Base-by-base conservation (phyloP, 2,113 vertebrate genomes). In the Entomyzon cyanotis region DNA sequence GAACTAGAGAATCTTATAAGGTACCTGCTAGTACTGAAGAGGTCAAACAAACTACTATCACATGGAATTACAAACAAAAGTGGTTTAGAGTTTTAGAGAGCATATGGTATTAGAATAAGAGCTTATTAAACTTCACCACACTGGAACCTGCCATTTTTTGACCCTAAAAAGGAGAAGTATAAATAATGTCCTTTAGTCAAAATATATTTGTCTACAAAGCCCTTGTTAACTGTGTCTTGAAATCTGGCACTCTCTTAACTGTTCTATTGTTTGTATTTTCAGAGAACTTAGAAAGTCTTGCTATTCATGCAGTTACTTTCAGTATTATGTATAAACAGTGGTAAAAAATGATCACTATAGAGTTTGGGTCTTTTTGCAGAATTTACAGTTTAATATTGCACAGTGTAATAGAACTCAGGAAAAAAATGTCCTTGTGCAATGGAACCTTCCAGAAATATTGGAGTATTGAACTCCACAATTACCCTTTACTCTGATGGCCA, bases 401-500 rank as follows among this genome's bases (percentile, higher is more conserved):
- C 9, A 30, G 8, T 37, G 30, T 7, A 55, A 44, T 50, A 63
- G 46, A 88, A 59, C 30, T 78, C 21, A 8, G 50, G 28, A 19
- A 67, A 83, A 71, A 50, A 28, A 12, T 11, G 8, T 53, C 20
- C 10, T 46, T 46, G 25, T 27, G 12, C 23, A 73, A n/a, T 42
- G 28, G 4, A 15, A 87, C 1, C 4, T 82, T 64, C 41, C 8
- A 9, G 28, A 95, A 91, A 56, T 71, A 84, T 39, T 44, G 67
- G 6, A 47, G 2, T 9, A 71, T 33, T 76, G 31, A 85, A 56
- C 1, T 13, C 8, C 20, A 69, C 8, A 62, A 37, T 44, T 87
- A 3, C 7, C 2, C 7, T 23, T 68, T 87, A 19, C 5, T 42
- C 28, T 28, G 7, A 58, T 0, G 2, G 14, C 5, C 10, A 63